Conservation (phyloP, 2,888 invertebrate genomes). For the Drosophila gaucha region DNA sequence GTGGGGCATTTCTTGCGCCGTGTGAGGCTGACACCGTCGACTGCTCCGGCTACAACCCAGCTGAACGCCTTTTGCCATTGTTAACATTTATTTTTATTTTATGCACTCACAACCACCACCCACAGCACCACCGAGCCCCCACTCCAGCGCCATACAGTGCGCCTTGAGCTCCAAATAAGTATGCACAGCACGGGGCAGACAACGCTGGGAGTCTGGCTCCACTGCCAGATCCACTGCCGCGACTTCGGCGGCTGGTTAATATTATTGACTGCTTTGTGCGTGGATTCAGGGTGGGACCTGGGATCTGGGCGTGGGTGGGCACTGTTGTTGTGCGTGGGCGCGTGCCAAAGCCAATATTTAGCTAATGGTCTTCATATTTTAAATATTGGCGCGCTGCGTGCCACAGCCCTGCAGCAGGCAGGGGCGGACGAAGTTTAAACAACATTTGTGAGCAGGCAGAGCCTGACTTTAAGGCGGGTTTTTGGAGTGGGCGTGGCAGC, state of each 20-base stretch:
- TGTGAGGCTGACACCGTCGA: slow-evolving; percentile 64
- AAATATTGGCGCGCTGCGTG: slow-evolving; percentile 68
- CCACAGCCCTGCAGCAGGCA: not conserved
- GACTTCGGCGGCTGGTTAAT: slow-evolving; percentile 62
- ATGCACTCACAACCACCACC: slow-evolving; percentile 67
- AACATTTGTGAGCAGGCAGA: not conserved
- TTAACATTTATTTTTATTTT: slow-evolving; percentile 80
- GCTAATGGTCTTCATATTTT: slow-evolving; percentile 81
- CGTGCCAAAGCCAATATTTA: slow-evolving; percentile 80
- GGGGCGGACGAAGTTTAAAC: not conserved
- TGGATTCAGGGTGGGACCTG: slow-evolving; percentile 13
- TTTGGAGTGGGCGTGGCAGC: not conserved
- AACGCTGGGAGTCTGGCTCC: slow-evolving; percentile 9
- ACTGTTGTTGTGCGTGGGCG: slow-evolving; percentile 58
- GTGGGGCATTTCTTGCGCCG: slow-evolving; percentile 63
- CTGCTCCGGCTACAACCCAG: slow-evolving; percentile 42
- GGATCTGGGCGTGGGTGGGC: not conserved
- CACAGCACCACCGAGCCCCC: not conserved
- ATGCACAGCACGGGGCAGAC: slow-evolving; percentile 77
- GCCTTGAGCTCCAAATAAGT: slow-evolving; percentile 77
- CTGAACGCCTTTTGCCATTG: slow-evolving; percentile 77
- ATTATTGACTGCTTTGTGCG: slow-evolving; percentile 74
- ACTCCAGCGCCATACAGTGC: slow-evolving; percentile 23
- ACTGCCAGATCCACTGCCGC: slow-evolving; percentile 34
- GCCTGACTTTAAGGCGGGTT: not conserved